Percentiles rank a stretch among this genome's conserved stretches.
Evolutionary conservation across 1,140 invertebrate genomes (phyloP).

Genomic region (Anadara kagoshimensis): DNA sequence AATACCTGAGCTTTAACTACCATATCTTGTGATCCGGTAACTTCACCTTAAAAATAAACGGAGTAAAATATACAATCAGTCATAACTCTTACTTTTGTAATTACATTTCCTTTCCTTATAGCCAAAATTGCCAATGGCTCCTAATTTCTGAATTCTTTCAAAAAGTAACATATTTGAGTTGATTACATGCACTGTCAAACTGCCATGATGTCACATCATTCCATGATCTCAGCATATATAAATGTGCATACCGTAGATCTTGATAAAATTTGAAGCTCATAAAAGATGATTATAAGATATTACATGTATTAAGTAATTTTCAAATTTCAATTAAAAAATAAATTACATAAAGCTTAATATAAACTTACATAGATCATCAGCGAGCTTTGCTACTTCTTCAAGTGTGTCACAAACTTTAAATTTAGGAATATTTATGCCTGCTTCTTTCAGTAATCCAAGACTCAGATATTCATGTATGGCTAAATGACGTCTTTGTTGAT

Average conservation of each 20-base stretch:
- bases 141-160: neutral
- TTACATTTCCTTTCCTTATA: too few relatives aligned
- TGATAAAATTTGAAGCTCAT: neutral
- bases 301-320: neutral
- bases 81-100: too few relatives aligned
- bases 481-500: slow-evolving; percentile 51
- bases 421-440: slow-evolving; percentile 93
- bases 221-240: neutral
- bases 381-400: slow-evolving; percentile 79
- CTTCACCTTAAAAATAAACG: slow-evolving; percentile 74
- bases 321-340: neutral
- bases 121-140: neutral
- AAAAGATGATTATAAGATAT: neutral
- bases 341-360: neutral
- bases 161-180: neutral
- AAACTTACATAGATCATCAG: slow-evolving; percentile 85
- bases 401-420: slow-evolving; percentile 89
- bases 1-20: slow-evolving; percentile 99
- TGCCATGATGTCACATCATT: neutral
- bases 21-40: slow-evolving; percentile 85
- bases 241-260: neutral
- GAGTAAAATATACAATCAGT: neutral
- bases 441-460: slow-evolving; percentile 91
- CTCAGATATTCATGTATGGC: slow-evolving; percentile 93
- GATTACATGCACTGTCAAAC: neutral